A percentile compares a stretch with the other conserved stretches of the same genome.
phyloP scores from a whole-genome alignment of 2,797 vertebrate genomes.

The Anguilla obscura region DNA sequence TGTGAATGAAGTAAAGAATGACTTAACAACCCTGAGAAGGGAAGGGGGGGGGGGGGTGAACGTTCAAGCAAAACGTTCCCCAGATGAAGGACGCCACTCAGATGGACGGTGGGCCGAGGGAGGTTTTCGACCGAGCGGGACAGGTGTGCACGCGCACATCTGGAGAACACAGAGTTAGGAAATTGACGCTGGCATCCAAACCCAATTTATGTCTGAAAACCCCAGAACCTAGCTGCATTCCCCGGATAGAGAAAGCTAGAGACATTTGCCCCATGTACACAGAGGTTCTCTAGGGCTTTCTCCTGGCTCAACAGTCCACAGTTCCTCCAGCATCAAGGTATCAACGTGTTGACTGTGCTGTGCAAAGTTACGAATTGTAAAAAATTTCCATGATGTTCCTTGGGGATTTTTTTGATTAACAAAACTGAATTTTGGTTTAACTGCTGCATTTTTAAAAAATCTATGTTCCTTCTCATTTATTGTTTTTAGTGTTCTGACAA shows the following conservation, averaged over 20 bases:
- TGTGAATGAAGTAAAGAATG: neutral
- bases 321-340: too few relatives aligned
- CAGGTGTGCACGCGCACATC: neutral
- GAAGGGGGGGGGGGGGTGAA: too few relatives aligned
- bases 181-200: neutral
- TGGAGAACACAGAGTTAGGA: neutral
- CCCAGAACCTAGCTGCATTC: neutral
- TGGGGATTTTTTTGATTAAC: too few relatives aligned
- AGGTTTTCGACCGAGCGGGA: neutral
- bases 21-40: neutral
- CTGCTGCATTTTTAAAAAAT: too few relatives aligned
- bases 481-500: too few relatives aligned
- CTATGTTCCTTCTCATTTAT: too few relatives aligned
- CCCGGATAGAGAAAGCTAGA: neutral
- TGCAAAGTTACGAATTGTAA: too few relatives aligned
- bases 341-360: too few relatives aligned
- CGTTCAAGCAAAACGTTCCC: neutral
- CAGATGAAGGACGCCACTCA: neutral
- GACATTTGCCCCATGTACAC: neutral
- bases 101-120: neutral
- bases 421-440: too few relatives aligned
- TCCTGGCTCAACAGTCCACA: too few relatives aligned
- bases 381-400: too few relatives aligned
- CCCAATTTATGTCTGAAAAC: neutral
- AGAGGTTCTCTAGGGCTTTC: too few relatives aligned